Conservation (phyloP, 2,797 vertebrate genomes). For the Nothura maculosa region DNA sequence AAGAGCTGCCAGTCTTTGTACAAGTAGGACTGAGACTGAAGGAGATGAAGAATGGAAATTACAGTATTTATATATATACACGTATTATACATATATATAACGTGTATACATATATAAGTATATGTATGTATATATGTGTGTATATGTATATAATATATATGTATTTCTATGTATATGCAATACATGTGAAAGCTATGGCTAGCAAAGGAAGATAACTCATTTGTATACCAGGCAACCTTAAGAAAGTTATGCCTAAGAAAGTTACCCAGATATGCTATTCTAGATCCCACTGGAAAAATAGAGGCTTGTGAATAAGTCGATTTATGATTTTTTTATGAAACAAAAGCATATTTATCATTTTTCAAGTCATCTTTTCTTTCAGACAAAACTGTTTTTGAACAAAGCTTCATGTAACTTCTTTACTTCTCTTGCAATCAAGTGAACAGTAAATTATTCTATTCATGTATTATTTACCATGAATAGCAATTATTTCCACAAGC, state of each 20-base stretch:
- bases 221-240: neutral
- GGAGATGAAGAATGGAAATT: neutral
- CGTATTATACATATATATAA: too few species aligned
- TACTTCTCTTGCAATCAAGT: neutral
- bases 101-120: too few species aligned
- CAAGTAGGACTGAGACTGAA: neutral
- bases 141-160: too few species aligned
- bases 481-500: neutral
- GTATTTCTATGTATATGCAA: too few species aligned
- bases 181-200: neutral
- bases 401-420: neutral
- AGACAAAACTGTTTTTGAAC: neutral
- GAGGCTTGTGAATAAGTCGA: neutral
- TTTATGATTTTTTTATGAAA: neutral
- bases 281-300: neutral
- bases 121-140: too few species aligned
- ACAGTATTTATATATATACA: too few species aligned
- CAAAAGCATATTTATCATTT: fast-evolving
- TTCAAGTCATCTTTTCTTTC: neutral
- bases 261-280: neutral
- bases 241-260: neutral
- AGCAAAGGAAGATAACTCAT: neutral
- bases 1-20: neutral
- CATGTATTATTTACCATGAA: neutral
- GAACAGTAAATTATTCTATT: conserved; percentile 1